phyloP scores from a whole-genome alignment of 2,888 invertebrate species.

The Drosophila meridiana region DNA sequence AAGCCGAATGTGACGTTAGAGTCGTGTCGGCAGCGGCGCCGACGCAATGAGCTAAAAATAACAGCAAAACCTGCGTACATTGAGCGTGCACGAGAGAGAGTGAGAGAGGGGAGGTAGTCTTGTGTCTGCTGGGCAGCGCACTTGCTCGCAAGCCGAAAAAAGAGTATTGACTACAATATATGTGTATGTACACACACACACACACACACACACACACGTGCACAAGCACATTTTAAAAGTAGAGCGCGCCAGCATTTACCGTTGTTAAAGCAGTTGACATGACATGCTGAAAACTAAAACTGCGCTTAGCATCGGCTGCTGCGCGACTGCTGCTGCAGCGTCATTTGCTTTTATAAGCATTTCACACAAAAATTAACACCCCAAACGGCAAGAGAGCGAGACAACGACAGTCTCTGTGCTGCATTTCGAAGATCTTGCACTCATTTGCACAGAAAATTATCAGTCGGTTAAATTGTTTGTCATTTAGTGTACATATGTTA shows the following conservation, averaged over 20 bases:
- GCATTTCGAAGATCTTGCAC: conserved; percentile 4
- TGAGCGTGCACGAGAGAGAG: not conserved
- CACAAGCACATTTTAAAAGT: conserved; percentile 31
- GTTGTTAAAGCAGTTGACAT: conserved; percentile 47
- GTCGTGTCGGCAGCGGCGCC: conserved; percentile 41
- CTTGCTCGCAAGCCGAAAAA: conserved; percentile 24
- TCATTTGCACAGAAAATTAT: conserved; percentile 30
- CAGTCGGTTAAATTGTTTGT: conserved; percentile 34
- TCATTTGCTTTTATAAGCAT: conserved; percentile 40
- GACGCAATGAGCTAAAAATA: conserved; percentile 67
- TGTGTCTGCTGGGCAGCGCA: conserved; percentile 22
- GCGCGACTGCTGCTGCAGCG: conserved; percentile 28
- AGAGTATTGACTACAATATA: conserved; percentile 14
- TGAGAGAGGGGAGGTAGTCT: not conserved
- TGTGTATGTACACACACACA: not conserved
- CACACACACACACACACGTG: not conserved
- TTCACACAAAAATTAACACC: conserved; percentile 61
- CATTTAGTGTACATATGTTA: conserved; percentile 25
- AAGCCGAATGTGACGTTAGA: conserved; percentile 51
- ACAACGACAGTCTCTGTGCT: not conserved
- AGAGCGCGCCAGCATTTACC: conserved; percentile 56
- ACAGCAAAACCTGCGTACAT: conserved; percentile 35
- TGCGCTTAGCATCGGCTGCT: conserved; percentile 14
- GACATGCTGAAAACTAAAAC: conserved; percentile 49
- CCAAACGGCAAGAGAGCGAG: not conserved